These are phyloP conservation scores for Peromyscus eremicus DNA, from an alignment of 2,797 vertebrate genomes.

Conservation along the genomic window DNA sequence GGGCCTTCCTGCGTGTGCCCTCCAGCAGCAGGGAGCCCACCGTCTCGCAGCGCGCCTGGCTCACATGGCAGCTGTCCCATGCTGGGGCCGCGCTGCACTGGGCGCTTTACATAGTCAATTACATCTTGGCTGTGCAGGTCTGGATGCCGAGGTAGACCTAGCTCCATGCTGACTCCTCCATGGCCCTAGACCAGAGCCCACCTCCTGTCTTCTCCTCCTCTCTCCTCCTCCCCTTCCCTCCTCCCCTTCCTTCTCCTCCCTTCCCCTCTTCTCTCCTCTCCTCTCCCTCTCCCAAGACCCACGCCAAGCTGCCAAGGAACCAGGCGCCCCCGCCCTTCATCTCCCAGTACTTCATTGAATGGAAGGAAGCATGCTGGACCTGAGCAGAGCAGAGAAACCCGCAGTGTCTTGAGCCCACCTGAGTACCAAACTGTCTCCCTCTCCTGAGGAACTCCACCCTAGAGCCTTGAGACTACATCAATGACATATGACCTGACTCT, in stretches of 20 bases:
- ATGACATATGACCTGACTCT: accelerated
- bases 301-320: neutral
- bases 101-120: neutral
- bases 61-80: conserved; percentile 60
- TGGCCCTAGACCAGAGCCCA: too few species aligned
- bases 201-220: too few species aligned
- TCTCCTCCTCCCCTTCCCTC: too few species aligned
- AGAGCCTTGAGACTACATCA: accelerated
- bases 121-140: neutral
- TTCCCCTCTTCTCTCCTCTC: too few species aligned
- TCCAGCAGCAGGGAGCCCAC: accelerated
- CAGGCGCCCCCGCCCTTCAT: accelerated
- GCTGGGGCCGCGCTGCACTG: neutral
- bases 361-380: too few species aligned
- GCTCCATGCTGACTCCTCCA: too few species aligned
- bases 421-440: too few species aligned
- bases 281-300: too few species aligned
- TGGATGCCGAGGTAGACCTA: neutral
- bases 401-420: too few species aligned
- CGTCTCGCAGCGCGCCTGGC: conserved; percentile 32
- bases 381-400: neutral
- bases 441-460: neutral
- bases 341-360: accelerated
- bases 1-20: neutral
- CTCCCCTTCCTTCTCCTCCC: too few species aligned